These are phyloP conservation scores for Scomber colias DNA, from an alignment of 2,113 vertebrate species.

Conservation along the genomic window DNA sequence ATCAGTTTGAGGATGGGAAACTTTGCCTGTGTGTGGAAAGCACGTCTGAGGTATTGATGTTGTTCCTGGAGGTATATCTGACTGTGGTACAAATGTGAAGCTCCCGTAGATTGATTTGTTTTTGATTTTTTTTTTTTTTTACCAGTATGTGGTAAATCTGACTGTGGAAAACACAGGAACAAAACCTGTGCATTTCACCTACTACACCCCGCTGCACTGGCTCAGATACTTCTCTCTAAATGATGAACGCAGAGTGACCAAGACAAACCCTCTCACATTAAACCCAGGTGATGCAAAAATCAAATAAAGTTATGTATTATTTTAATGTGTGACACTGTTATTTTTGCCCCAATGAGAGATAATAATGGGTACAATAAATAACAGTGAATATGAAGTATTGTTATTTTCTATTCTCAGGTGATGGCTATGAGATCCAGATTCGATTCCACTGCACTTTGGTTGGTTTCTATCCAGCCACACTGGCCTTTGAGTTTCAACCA, in stretches of 20 bases:
- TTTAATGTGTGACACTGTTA: not conserved
- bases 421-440: slow-evolving; percentile 81
- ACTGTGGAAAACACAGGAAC: slow-evolving; percentile 84
- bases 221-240: slow-evolving; percentile 70
- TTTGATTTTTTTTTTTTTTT: not conserved
- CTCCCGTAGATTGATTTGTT: not conserved
- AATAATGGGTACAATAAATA: not conserved
- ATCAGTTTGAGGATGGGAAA: slow-evolving; percentile 72
- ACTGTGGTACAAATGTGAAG: not conserved
- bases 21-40: slow-evolving; percentile 78
- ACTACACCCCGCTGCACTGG: slow-evolving; percentile 71
- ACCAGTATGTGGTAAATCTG: slow-evolving; percentile 68
- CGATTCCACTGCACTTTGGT: slow-evolving; percentile 76
- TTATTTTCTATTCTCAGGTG: slow-evolving; percentile 72
- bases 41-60: slow-evolving; percentile 48
- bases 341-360: not conserved
- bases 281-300: slow-evolving; percentile 82
- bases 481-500: slow-evolving; percentile 88
- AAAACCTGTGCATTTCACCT: slow-evolving; percentile 79
- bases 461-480: slow-evolving; percentile 82
- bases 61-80: not conserved
- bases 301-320: not conserved
- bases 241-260: slow-evolving; percentile 72
- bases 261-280: slow-evolving; percentile 73
- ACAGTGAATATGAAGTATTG: not conserved